Evolutionary conservation across 2,888 invertebrate species (phyloP).

Genomic region (Molorchus minor): DNA sequence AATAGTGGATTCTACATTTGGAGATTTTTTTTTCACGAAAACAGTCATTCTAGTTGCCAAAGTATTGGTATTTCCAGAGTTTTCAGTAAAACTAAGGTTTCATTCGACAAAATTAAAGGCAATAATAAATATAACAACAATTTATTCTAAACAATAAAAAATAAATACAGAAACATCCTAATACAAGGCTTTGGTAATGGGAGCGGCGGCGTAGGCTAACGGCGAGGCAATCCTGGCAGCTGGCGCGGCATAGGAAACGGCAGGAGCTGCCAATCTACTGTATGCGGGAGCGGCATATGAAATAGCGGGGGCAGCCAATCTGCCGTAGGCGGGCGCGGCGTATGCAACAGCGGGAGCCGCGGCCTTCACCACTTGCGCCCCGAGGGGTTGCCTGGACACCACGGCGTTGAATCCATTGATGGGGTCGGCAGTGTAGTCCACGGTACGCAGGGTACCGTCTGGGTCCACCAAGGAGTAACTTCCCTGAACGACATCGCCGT

Average conservation of each 20-base stretch:
- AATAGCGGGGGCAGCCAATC: constrained; percentile 36
- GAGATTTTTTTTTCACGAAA: no score
- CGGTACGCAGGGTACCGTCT: constrained; percentile 71
- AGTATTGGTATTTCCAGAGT: no score
- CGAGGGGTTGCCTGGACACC: constrained; percentile 49
- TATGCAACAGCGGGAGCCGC: background rate
- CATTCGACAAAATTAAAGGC: no score
- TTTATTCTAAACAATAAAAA: no score
- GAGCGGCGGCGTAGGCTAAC: background rate
- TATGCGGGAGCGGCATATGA: constrained; percentile 35
- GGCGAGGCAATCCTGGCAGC: background rate
- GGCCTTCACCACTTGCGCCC: background rate
- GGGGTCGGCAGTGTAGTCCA: constrained; percentile 71
- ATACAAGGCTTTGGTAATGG: background rate
- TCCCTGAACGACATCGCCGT: constrained; percentile 70
- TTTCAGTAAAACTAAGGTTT: no score
- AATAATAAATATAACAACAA: no score
- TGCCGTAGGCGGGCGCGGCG: constrained; percentile 40
- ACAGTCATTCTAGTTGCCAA: no score
- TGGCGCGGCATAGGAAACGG: background rate
- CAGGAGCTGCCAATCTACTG: constrained; percentile 3
- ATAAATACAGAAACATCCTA: background rate
- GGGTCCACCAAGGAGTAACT: constrained; percentile 72
- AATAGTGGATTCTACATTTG: no score
- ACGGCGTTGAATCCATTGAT: constrained; percentile 71